Base-by-base conservation (phyloP, 1,140 invertebrate genomes). In the Zelostemma sp. region DNA sequence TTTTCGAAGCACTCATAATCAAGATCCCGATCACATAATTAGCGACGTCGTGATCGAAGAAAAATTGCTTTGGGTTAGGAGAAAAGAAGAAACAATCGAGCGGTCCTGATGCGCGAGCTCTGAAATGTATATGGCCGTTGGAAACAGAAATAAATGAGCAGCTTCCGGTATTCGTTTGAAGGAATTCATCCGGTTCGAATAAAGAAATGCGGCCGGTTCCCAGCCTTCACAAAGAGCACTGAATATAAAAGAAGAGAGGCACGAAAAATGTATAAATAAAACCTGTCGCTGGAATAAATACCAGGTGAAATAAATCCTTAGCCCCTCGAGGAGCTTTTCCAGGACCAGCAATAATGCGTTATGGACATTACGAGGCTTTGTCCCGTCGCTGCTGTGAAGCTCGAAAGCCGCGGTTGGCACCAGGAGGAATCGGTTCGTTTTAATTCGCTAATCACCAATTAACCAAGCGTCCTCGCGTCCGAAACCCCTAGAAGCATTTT, bases 381-480 rank as follows among this genome's bases (percentile, higher is more conserved):
- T 75, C 66, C 62, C 64, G 55, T 72, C 61, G 68, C 48, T 19
- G 54, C 45, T 51, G 48, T 53, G 55, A 68, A 28, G 62, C 67
- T 55, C 61, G 58, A 63, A 53, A 60, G 49, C 40, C 62, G 69
- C 63, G 62, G 54, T n/a, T 59, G 68, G 67, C 57, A 68, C 61
- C 47, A 62, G 62, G 66, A 76, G 60, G 66, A 74, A 79, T 82
- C 79, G 76, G 79, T 82, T 82, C 80, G 82, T 85, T 85, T 85
- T 85, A 85, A 85, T 85, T n/a, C 81, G 84, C 80, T 85, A 85
- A 85, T 85, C 84, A 82, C 83, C 83, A 85, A 85, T 85, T 85
- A 85, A 82, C 81, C 78, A 74, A 73, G 68, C 77, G 80, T 83
- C 81, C 78, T 74, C 75, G 78, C 75, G 77, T 75, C 82, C 82